Percentiles rank a stretch among this genome's conserved stretches.
phyloP scores from a whole-genome alignment of 1,140 invertebrate genomes.

The Drosophila nannoptera region DNA sequence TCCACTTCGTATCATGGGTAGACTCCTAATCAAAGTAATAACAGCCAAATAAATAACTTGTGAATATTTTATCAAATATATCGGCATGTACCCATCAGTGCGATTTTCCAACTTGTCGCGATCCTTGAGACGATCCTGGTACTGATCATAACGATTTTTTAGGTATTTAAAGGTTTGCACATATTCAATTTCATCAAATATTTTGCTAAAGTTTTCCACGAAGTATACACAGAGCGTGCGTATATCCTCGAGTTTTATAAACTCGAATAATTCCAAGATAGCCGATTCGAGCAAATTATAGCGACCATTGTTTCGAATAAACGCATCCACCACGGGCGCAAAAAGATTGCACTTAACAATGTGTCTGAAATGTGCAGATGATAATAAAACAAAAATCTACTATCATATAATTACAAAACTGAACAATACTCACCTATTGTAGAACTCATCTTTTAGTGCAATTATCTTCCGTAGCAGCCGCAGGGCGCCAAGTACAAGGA shows the following conservation, averaged over 20 bases:
- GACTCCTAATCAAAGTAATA: conserved; percentile 80
- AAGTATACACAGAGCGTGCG: conserved; percentile 96
- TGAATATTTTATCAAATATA: conserved; percentile 7
- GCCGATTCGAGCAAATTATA: conserved; percentile 99
- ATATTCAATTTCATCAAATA: conserved; percentile 95
- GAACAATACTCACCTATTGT: conserved; percentile 84
- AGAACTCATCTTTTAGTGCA: conserved; percentile 98
- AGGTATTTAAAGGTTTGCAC: conserved; percentile 98
- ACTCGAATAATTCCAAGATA: conserved; percentile 99
- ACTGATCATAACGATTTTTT: conserved; percentile 94
- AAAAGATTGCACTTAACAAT: conserved; percentile 98
- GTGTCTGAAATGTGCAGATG: conserved; percentile 81
- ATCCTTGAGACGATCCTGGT: conserved; percentile 94
- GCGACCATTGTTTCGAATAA: conserved; percentile 96
- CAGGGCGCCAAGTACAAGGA: conserved; percentile 96
- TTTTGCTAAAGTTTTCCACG: conserved; percentile 96
- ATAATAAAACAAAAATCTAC: not conserved
- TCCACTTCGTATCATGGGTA: conserved; percentile 89
- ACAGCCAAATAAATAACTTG: conserved; percentile 56
- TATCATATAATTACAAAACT: not conserved
- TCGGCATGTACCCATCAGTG: conserved; percentile 83
- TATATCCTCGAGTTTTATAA: conserved; percentile 97
- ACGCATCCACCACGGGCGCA: conserved; percentile 96
- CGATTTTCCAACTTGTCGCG: conserved; percentile 83
- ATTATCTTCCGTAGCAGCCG: conserved; percentile 98